These are phyloP conservation scores for Nestor notabilis DNA, from an alignment of 2,113 vertebrate genomes.

Conservation along the genomic window DNA sequence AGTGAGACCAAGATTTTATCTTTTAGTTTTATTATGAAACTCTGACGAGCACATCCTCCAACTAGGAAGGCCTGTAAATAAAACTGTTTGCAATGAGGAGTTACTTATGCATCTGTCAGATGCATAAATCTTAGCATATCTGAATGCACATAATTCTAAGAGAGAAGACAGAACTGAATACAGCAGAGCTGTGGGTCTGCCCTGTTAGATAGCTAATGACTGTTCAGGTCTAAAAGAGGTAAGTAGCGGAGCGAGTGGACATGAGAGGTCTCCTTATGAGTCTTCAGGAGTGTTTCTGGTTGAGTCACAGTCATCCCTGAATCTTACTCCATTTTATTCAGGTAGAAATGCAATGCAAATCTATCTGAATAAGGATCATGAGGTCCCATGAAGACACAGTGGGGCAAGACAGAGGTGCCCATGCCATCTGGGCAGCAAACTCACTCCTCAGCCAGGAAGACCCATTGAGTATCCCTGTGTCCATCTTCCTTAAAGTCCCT, in stretches of 20 bases:
- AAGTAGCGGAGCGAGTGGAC: background rate
- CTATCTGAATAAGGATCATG: background rate
- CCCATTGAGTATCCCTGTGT: background rate
- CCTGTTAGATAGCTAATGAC: background rate
- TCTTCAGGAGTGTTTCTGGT: background rate
- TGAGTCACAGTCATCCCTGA: background rate
- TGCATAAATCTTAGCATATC: background rate
- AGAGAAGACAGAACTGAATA: background rate
- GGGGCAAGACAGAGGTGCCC: background rate
- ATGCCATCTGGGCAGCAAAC: rapidly evolving
- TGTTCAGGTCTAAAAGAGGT: background rate
- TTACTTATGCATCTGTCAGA: background rate
- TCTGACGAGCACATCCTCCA: background rate
- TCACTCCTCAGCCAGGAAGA: background rate
- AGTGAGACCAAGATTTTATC: background rate
- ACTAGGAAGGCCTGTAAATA: background rate
- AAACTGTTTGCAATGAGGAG: background rate
- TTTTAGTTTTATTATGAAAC: background rate
- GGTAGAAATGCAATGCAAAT: background rate
- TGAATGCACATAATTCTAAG: background rate
- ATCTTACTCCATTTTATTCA: background rate
- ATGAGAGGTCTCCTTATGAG: background rate
- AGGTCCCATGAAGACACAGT: background rate
- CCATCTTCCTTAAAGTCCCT: background rate
- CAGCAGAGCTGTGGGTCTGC: background rate